phyloP scores from a whole-genome alignment of 2,888 invertebrate species.

The Acronicta alni region DNA sequence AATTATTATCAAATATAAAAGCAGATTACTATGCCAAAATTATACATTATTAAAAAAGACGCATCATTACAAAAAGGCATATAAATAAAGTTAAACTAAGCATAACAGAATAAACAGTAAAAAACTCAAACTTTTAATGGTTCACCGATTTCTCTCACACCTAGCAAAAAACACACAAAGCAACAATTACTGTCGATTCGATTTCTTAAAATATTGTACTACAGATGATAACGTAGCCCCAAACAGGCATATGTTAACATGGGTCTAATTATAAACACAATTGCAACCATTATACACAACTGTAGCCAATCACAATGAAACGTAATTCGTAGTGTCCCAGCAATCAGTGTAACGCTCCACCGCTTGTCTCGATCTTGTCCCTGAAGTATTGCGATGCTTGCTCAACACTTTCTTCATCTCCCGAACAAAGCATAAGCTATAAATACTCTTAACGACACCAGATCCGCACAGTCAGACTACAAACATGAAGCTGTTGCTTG shows the following conservation, averaged over 20 bases:
- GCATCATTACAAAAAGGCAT: neutral
- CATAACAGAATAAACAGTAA: constrained; percentile 14
- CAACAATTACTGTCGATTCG: neutral
- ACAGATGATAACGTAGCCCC: constrained; percentile 8
- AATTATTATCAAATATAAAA: too few relatives aligned
- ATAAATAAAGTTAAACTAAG: constrained; percentile 21
- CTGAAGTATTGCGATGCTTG: constrained; percentile 76
- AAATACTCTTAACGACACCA: constrained; percentile 74
- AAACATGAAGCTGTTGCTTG: constrained; percentile 83
- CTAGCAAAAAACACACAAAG: neutral
- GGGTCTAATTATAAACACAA: constrained; percentile 37
- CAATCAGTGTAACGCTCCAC: constrained; percentile 77
- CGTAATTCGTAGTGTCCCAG: constrained; percentile 63
- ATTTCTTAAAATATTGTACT: neutral
- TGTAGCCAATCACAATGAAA: constrained; percentile 64
- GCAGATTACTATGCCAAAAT: too few relatives aligned
- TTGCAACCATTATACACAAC: constrained; percentile 44
- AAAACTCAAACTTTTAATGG: constrained; percentile 11
- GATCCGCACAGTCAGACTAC: constrained; percentile 68
- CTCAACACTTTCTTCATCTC: constrained; percentile 82
- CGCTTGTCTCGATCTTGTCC: constrained; percentile 73
- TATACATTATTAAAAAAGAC: neutral
- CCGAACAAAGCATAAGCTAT: constrained; percentile 83
- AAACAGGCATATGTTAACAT: constrained; percentile 18
- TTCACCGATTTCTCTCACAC: constrained; percentile 18